Evolutionary conservation across 1,140 invertebrate species (phyloP).

Genomic region (Drosophila kohkoa): DNA sequence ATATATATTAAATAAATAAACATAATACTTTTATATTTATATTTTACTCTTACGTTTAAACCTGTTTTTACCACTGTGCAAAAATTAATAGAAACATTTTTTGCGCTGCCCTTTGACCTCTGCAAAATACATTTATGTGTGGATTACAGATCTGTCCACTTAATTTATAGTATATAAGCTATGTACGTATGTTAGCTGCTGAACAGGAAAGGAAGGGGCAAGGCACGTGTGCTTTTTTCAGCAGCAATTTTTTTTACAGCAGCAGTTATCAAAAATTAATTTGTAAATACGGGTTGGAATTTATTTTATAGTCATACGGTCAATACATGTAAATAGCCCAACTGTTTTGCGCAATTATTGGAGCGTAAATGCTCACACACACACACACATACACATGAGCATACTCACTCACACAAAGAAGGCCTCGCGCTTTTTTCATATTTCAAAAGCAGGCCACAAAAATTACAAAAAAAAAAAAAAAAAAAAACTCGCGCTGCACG

Average conservation of each 20-base stretch:
- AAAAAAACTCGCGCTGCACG: constrained; percentile 22
- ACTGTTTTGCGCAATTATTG: constrained; percentile 69
- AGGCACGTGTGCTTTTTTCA: constrained; percentile 15
- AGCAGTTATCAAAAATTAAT: constrained; percentile 49
- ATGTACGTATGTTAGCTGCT: not conserved
- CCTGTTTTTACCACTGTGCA: constrained; percentile 8
- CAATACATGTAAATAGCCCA: constrained; percentile 53
- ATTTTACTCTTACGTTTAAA: not conserved
- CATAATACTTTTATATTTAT: not conserved
- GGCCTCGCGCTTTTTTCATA: constrained; percentile 43
- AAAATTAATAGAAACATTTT: constrained; percentile 19
- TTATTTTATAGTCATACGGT: constrained; percentile 54
- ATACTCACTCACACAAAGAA: constrained; percentile 32
- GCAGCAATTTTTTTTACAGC: constrained; percentile 24
- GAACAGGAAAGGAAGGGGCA: not conserved
- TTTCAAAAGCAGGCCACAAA: constrained; percentile 61
- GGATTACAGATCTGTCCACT: constrained; percentile 18
- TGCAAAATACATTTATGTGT: not conserved
- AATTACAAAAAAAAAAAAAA: constrained; percentile 44
- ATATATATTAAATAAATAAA: no score
- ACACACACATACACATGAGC: constrained; percentile 36
- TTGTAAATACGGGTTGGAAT: constrained; percentile 42
- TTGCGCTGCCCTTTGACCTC: constrained; percentile 28
- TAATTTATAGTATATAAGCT: constrained; percentile 11
- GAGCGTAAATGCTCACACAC: constrained; percentile 55